phyloP scores from a whole-genome alignment of 2,797 vertebrate species.

The Arnoldichthys spilopterus region DNA sequence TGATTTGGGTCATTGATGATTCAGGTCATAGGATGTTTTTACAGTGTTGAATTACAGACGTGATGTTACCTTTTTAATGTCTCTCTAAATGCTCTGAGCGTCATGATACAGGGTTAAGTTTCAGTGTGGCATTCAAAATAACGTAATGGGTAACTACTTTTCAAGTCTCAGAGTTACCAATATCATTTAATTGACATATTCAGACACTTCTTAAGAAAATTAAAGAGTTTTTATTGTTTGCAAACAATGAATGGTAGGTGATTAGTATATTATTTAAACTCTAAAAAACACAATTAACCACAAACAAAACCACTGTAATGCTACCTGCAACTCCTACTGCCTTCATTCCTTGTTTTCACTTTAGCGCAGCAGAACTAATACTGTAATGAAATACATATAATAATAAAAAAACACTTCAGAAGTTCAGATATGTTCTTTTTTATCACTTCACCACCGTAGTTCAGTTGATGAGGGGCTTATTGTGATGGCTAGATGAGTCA shows the following conservation, averaged over 20 bases:
- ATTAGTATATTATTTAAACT: too few species aligned
- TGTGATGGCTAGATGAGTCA: too few species aligned
- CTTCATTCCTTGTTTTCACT: background rate
- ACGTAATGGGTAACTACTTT: conserved; percentile 34
- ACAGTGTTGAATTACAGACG: conserved; percentile 47
- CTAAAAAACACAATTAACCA: background rate
- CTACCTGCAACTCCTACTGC: background rate
- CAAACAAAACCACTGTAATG: background rate
- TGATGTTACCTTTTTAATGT: conserved; percentile 1
- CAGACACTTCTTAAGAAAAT: background rate
- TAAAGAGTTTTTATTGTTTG: background rate
- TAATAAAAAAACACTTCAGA: conserved; percentile 53
- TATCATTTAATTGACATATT: background rate
- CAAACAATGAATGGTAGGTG: background rate
- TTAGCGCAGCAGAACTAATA: background rate
- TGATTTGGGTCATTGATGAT: conserved; percentile 3
- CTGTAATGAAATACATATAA: background rate
- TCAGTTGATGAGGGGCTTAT: too few species aligned
- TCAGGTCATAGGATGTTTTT: background rate
- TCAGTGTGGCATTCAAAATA: conserved; percentile 39
- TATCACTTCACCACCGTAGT: background rate
- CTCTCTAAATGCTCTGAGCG: conserved; percentile 21
- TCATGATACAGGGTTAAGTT: conserved; percentile 47
- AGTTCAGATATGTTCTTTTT: background rate
- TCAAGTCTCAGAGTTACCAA: background rate